These are phyloP conservation scores for Stenoptilia bipunctidactyla DNA, from an alignment of 2,888 invertebrate species.

Conservation along the genomic window DNA sequence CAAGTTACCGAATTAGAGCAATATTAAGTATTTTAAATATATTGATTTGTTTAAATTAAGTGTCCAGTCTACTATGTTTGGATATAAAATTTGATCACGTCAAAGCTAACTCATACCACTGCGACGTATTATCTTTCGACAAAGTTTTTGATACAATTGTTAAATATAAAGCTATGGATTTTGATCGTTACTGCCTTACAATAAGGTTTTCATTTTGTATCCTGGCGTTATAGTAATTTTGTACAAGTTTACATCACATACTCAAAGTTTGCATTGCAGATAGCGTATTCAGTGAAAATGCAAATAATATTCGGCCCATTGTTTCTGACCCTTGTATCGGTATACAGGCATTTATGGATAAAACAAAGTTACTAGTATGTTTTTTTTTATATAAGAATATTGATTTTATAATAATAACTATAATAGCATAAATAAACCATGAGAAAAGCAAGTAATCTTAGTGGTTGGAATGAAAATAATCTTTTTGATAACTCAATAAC, in stretches of 20 bases:
- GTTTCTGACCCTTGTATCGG: slow-evolving; percentile 14
- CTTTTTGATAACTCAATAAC: too few species aligned
- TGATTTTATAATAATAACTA: too few species aligned
- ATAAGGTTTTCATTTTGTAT: slow-evolving; percentile 10
- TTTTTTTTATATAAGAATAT: too few species aligned
- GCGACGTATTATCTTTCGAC: slow-evolving; percentile 25
- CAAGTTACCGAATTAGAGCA: too few species aligned
- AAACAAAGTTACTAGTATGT: too few species aligned
- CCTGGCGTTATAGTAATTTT: slow-evolving; percentile 16
- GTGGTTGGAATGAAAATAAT: too few species aligned
- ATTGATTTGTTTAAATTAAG: too few species aligned
- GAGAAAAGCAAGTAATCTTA: too few species aligned
- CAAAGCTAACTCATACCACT: slow-evolving; percentile 39
- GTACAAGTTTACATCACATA: slow-evolving; percentile 36
- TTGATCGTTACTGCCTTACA: slow-evolving; percentile 2
- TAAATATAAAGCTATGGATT: slow-evolving; percentile 2
- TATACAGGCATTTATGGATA: too few species aligned
- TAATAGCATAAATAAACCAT: too few species aligned
- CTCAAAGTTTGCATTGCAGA: slow-evolving; percentile 56
- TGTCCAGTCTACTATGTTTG: slow-evolving; percentile 22
- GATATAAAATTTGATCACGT: slow-evolving; percentile 37
- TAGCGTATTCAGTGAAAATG: slow-evolving; percentile 55
- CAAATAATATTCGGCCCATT: slow-evolving; percentile 38
- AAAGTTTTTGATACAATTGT: slow-evolving; percentile 12
- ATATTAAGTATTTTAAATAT: too few species aligned